These are phyloP conservation scores for Hemithea aestivaria DNA, from an alignment of 2,888 invertebrate species.

Conservation along the genomic window DNA sequence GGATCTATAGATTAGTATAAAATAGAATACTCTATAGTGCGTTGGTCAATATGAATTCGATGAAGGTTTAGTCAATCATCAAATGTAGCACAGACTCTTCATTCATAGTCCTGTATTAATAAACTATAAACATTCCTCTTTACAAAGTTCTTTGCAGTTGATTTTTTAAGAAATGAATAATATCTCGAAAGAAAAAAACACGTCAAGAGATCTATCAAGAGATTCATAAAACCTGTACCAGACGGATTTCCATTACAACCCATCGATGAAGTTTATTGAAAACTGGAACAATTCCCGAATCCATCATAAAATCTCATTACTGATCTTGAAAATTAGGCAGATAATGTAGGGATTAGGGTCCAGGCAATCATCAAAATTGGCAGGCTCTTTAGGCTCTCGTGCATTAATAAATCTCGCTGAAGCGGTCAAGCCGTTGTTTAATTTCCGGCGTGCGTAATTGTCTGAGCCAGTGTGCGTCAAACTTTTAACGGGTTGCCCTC, in stretches of 20 bases:
- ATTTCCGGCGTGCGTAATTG: slow-evolving; percentile 47
- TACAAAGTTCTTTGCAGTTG: no score
- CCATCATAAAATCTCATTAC: not conserved
- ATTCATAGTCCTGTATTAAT: no score
- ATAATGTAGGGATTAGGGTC: slow-evolving; percentile 20
- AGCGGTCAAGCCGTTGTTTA: slow-evolving; percentile 48
- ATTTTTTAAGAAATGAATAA: no score
- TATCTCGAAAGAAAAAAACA: no score
- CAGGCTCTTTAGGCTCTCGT: slow-evolving; percentile 18
- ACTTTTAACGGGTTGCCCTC: slow-evolving; percentile 2
- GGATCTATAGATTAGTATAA: not conserved
- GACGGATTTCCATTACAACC: not conserved
- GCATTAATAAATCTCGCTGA: slow-evolving; percentile 28
- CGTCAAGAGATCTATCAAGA: no score
- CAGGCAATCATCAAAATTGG: slow-evolving; percentile 22
- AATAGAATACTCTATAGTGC: no score
- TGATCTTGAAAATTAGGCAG: slow-evolving; percentile 7
- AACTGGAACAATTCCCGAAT: not conserved
- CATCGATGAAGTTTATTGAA: not conserved
- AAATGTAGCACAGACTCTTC: no score
- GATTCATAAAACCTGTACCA: no score
- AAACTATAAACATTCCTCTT: no score
- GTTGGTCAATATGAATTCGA: no score
- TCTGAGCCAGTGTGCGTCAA: slow-evolving; percentile 26
- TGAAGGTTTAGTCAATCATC: no score